Evolutionary conservation across 2,888 invertebrate species (phyloP).

Genomic region (Ophonus ardosiacus): DNA sequence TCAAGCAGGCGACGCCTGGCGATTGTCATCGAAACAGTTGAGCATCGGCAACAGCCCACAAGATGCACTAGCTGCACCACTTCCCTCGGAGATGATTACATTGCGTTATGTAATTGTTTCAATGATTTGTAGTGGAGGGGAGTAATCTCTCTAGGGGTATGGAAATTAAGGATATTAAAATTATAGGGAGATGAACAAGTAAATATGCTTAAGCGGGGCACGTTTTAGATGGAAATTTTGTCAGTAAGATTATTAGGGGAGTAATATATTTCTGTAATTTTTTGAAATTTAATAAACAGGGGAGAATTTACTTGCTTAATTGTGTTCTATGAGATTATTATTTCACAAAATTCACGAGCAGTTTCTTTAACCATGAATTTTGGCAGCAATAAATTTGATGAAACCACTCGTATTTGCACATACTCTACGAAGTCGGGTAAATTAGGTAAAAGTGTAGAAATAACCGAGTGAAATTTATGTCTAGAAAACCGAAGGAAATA

Average conservation of each 20-base stretch:
- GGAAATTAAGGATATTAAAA: conserved; percentile 35
- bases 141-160: conserved; percentile 29
- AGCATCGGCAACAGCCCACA: conserved; percentile 8
- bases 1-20: not conserved
- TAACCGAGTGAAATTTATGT: too few species aligned
- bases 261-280: not conserved
- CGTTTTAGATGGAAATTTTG: conserved; percentile 5
- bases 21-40: conserved; percentile 33
- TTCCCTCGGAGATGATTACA: conserved; percentile 31
- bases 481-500: too few species aligned
- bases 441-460: too few species aligned
- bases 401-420: too few species aligned
- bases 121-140: conserved; percentile 22
- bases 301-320: not conserved
- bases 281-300: conserved; percentile 7
- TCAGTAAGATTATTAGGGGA: conserved; percentile 24
- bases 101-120: conserved; percentile 44
- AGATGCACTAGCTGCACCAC: not conserved
- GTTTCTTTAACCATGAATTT: not conserved
- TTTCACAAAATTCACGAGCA: not conserved
- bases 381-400: not conserved
- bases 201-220: conserved; percentile 26
- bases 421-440: too few species aligned
- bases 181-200: conserved; percentile 27
- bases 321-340: not conserved